Evolutionary conservation across 2,113 vertebrate species (phyloP), one percentile per base, ranked within the genome.

Genomic region (Propithecus coquereli): DNA sequence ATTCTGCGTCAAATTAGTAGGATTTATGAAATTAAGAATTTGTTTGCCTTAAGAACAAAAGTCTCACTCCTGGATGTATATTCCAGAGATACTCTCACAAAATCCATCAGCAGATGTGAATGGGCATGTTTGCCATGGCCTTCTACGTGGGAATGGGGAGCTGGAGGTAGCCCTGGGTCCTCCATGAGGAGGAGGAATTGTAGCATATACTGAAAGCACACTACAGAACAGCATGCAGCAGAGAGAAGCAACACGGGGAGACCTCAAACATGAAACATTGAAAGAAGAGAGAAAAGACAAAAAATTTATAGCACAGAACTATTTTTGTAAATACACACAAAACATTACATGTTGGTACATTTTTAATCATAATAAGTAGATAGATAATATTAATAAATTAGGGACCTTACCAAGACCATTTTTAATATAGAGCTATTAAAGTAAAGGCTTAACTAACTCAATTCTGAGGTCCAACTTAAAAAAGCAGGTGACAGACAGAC

Each of bases 131-230:
- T 89, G 23, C 52, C 22, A 12, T 40, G 37, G 20, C 5, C 47
- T 93, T 66, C 14, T 65, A 40, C 5, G 47, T 27, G 7, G 16
- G 20, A 34, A 30, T 12, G 12, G 6, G 40, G 25, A 88, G 14
- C 6, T 61, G 6, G 6, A 30, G 4, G 17, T 22, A 32, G 11
- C 1, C 6, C 4, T 5, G 5, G 7, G 25, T 8, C 43, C 32
- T 63, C n/a, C 20, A 2, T 3, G 18, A 92, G 34, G 25, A 30
- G 5, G 9, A 37, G 1, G 25, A 66, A 57, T 0, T 4, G 22
- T 5, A 54, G 32, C 61, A 50, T 9, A 34, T 30, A 52, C 12
- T 25, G 2, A 16, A 66, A 87, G 12, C 17, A 66, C 1, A 54
- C 47, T 87, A 27, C 17, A 88, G 17, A 61, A 59, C n/a, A 87